These are phyloP conservation scores for Dolichallabes microphthalmus DNA, from an alignment of 2,113 vertebrate species.

Conservation along the genomic window DNA sequence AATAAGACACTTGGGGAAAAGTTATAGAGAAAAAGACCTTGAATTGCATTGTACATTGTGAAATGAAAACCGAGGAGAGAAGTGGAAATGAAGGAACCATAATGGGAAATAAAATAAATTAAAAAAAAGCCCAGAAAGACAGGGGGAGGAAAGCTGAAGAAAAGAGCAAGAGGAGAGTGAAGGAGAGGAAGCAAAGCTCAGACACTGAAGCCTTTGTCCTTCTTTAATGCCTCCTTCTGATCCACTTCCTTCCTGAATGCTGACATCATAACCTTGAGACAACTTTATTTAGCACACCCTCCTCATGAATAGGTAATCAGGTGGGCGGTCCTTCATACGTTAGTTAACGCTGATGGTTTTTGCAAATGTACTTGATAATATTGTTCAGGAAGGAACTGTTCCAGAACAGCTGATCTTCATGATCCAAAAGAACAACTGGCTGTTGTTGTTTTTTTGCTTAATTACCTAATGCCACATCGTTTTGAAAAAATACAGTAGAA, in stretches of 20 bases:
- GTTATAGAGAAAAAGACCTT: background rate
- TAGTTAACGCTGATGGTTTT: background rate
- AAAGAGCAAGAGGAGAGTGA: background rate
- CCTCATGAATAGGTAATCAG: conserved; percentile 9
- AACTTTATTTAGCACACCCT: background rate
- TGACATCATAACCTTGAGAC: conserved; percentile 31
- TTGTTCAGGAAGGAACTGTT: too few species aligned
- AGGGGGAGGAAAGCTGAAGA: background rate
- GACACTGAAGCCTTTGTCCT: background rate
- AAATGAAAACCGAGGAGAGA: background rate
- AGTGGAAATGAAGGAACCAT: background rate
- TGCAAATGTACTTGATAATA: too few species aligned
- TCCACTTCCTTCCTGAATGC: conserved; percentile 11
- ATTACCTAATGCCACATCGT: too few species aligned
- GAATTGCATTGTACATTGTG: background rate
- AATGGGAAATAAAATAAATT: background rate
- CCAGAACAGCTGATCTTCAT: too few species aligned
- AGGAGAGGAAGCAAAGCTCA: background rate
- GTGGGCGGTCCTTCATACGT: background rate
- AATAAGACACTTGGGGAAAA: background rate
- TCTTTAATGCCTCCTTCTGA: background rate
- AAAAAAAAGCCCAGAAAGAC: background rate
- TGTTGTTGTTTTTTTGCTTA: too few species aligned
- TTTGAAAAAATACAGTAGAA: too few species aligned
- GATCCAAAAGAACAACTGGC: too few species aligned